phyloP scores from a whole-genome alignment of 37 sponge, comb jelly and placozoan species.

The Theonella swinhoei region DNA sequence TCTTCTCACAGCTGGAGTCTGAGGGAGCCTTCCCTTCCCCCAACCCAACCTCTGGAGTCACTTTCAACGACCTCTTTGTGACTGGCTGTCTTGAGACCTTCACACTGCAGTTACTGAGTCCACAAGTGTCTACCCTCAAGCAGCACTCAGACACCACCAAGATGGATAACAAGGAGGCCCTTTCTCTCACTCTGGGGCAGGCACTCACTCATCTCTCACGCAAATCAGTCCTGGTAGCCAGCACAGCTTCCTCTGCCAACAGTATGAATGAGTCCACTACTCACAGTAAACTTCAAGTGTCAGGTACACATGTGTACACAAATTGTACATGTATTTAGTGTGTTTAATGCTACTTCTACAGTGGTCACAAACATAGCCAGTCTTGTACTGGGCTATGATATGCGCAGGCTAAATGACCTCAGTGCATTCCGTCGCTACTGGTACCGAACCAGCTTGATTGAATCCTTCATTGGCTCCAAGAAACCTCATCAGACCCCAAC shows the following conservation, averaged over 20 bases:
- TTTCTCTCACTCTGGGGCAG: constrained; percentile 70
- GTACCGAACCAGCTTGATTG: constrained; percentile 78
- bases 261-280: constrained; percentile 28
- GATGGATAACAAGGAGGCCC: constrained; percentile 43
- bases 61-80: constrained; percentile 69
- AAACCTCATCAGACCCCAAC: constrained; percentile 2
- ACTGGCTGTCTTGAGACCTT: constrained; percentile 75
- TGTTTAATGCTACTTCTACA: not conserved
- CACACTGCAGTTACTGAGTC: constrained; percentile 44
- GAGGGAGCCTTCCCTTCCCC: constrained; percentile 1
- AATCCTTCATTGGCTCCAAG: constrained; percentile 73
- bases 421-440: constrained; percentile 85
- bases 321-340: not conserved
- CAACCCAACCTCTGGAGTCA: not conserved
- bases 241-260: not conserved
- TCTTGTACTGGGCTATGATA: constrained; percentile 78
- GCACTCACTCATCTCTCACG: constrained; percentile 71
- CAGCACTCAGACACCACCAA: not conserved
- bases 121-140: constrained; percentile 31
- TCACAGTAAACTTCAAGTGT: constrained; percentile 55
- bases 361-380: constrained; percentile 70
- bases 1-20: constrained; percentile 39
- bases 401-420: constrained; percentile 84
- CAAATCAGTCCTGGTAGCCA: constrained; percentile 19
- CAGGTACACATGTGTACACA: constrained; percentile 35